phyloP scores from a whole-genome alignment of 1,140 invertebrate genomes.

The Leptestheria dahalacensis region DNA sequence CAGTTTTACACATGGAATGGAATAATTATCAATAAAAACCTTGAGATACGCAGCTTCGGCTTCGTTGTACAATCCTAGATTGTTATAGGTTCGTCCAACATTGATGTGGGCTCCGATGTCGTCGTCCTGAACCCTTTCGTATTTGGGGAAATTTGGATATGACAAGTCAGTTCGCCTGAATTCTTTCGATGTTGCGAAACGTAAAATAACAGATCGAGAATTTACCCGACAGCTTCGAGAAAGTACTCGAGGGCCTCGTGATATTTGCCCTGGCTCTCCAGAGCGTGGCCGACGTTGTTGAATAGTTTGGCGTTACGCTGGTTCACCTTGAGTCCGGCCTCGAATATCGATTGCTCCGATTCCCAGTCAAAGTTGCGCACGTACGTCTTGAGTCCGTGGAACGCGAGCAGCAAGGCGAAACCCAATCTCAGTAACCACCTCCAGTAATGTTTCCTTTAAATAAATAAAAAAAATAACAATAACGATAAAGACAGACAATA shows the following conservation, averaged over 20 bases:
- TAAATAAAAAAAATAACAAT: slow-evolving; percentile 21
- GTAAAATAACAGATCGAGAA: neutral
- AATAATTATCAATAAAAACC: slow-evolving; percentile 34
- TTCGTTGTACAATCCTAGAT: slow-evolving; percentile 75
- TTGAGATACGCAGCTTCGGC: slow-evolving; percentile 81
- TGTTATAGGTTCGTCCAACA: slow-evolving; percentile 84
- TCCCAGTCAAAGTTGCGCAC: slow-evolving; percentile 81
- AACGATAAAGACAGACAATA: neutral
- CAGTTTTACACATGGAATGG: too few species aligned
- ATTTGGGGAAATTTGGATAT: too few species aligned
- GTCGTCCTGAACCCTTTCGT: slow-evolving; percentile 83
- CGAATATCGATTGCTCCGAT: slow-evolving; percentile 83
- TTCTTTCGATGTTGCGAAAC: too few species aligned
- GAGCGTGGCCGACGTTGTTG: slow-evolving; percentile 90
- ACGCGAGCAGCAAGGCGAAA: slow-evolving; percentile 49
- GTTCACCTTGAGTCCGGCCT: slow-evolving; percentile 78
- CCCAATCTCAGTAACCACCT: slow-evolving; percentile 44
- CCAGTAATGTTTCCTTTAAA: too few species aligned
- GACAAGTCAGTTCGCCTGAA: too few species aligned
- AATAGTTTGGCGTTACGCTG: slow-evolving; percentile 86
- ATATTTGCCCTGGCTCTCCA: slow-evolving; percentile 70
- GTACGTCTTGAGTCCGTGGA: slow-evolving; percentile 65
- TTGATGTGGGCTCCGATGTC: slow-evolving; percentile 95
- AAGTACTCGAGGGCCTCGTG: slow-evolving; percentile 80
- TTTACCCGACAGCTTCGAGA: slow-evolving; percentile 62